These are phyloP conservation scores for Antheraea assamensis DNA, from an alignment of 2,888 invertebrate genomes.

Conservation along the genomic window DNA sequence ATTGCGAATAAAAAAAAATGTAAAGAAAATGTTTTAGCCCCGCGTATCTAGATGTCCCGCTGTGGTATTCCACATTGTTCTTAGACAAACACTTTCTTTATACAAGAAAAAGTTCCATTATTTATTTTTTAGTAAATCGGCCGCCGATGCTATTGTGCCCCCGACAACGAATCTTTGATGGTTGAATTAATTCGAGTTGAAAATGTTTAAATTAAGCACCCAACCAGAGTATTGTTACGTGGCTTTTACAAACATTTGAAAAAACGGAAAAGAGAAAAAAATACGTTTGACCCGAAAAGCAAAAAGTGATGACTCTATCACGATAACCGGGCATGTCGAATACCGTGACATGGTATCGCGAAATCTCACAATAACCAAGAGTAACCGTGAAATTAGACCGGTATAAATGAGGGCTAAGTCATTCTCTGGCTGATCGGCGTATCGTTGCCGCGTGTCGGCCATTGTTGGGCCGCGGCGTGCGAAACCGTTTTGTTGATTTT, in stretches of 20 bases:
- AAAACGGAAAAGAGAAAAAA: constrained; percentile 22
- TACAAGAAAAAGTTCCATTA: constrained; percentile 60
- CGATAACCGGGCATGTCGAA: constrained; percentile 69
- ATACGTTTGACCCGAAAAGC: constrained; percentile 33
- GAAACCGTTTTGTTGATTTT: constrained; percentile 72
- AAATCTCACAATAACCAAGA: constrained; percentile 74
- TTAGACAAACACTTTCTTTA: constrained; percentile 80
- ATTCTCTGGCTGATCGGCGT: constrained; percentile 60
- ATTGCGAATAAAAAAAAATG: constrained; percentile 68
- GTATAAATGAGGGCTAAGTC: constrained; percentile 72
- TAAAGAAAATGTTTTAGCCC: constrained; percentile 67
- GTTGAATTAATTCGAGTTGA: constrained; percentile 68
- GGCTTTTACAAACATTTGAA: constrained; percentile 37
- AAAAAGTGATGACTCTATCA: constrained; percentile 70
- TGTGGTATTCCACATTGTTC: constrained; percentile 76
- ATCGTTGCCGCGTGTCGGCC: constrained; percentile 70
- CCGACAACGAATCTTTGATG: constrained; percentile 59
- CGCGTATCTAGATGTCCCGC: constrained; percentile 78
- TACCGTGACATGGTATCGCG: constrained; percentile 71
- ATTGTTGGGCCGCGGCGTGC: constrained; percentile 63
- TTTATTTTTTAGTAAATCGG: constrained; percentile 69
- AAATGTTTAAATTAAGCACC: constrained; percentile 54
- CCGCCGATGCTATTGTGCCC: constrained; percentile 56
- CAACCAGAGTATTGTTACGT: constrained; percentile 42
- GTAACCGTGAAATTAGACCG: constrained; percentile 75